These are phyloP conservation scores for Styela clava DNA, from an alignment of 23 tunicate species.

Conservation along the genomic window DNA sequence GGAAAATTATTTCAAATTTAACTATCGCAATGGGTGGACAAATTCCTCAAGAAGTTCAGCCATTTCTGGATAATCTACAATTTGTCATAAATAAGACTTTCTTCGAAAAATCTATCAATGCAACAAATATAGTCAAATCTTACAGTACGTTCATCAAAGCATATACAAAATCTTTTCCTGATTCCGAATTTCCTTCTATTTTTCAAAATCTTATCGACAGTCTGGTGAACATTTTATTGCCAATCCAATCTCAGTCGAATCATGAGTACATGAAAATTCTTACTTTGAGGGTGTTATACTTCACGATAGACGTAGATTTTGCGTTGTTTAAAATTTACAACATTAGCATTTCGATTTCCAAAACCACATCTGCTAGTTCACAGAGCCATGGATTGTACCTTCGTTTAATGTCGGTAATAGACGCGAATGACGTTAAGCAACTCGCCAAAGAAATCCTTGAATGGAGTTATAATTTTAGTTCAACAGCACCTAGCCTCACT, in stretches of 20 bases:
- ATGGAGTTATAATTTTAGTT: background rate
- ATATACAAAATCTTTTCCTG: background rate
- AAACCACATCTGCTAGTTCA: background rate
- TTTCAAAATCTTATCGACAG: background rate
- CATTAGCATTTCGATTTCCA: background rate
- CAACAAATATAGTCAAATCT: background rate
- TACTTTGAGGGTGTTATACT: background rate
- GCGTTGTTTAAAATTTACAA: background rate
- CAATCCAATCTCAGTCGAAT: background rate
- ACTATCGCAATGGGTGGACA: background rate
- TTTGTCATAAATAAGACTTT: background rate
- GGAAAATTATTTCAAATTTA: background rate
- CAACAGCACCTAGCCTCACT: background rate
- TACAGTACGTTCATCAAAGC: background rate
- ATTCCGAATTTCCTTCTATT: background rate
- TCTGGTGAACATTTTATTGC: background rate
- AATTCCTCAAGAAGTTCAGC: background rate
- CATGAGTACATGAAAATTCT: too few relatives aligned
- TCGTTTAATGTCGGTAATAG: background rate
- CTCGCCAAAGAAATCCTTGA: background rate
- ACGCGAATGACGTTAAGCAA: background rate
- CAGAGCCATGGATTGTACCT: background rate
- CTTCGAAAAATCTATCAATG: background rate
- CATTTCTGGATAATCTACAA: background rate
- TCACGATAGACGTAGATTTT: background rate